Evolutionary conservation across 2,113 vertebrate genomes (phyloP).

Genomic region (Ceuthmochares aereus): DNA sequence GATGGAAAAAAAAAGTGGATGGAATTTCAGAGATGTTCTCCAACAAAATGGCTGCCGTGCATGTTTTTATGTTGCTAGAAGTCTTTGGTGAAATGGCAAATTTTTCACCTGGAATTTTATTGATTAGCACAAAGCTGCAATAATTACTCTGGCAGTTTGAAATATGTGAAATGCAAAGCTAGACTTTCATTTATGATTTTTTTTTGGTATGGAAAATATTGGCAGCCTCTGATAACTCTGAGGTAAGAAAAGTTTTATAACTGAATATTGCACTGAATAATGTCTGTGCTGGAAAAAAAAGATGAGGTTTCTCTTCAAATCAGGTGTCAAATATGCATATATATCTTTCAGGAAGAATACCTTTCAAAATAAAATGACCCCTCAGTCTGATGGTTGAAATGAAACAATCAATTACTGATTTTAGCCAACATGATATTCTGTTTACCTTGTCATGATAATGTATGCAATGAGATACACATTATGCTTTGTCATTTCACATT

Average conservation of each 20-base stretch:
- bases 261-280: not conserved
- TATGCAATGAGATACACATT: not conserved
- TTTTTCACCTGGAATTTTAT: not conserved
- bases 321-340: rapidly evolving
- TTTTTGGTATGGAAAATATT: not conserved
- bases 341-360: not conserved
- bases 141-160: not conserved
- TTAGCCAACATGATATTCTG: not conserved
- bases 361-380: not conserved
- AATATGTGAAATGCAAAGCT: not conserved
- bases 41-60: not conserved
- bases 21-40: not conserved
- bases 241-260: not conserved
- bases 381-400: not conserved
- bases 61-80: conserved; percentile 2
- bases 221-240: not conserved
- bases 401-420: not conserved
- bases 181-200: not conserved
- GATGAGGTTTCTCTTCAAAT: not conserved
- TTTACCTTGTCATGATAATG: not conserved
- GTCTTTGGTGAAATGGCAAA: not conserved
- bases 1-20: conserved; percentile 1
- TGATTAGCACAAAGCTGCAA: not conserved
- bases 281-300: not conserved
- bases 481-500: not conserved